Evolutionary conservation across 2,888 invertebrate species (phyloP), one percentile per base, ranked within the genome.

Genomic region (Chymomyza amoena): DNA sequence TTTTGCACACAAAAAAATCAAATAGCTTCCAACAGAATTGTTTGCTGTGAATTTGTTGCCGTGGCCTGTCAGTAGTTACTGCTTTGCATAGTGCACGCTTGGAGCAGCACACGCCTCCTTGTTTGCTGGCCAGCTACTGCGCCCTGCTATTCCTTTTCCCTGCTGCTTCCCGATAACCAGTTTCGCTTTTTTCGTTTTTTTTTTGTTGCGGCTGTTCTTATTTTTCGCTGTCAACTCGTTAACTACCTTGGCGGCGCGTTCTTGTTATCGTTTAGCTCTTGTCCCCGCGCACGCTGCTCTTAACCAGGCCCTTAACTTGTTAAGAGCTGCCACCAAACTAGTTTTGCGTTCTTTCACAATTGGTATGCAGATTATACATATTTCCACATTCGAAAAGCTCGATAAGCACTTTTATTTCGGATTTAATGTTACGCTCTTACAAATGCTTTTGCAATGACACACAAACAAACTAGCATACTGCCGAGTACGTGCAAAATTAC

Each of bases 171-270:
- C 60, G 13, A 52, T 61, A 72, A 72, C 71, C 71, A 64, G 71
- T 72, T 72, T 69, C 65, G 16, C 52, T 28, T 18, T 36, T 7
- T 28, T 59, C 59, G 36, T 57, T 65, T 25, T 16, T 25, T 32
- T 60, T 68, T 16, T 50, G 20, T 9, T 32, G 6, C 32, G 16
- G 32, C 45, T 61, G 10, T 75, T 79, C 72, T 69, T 66, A 68
- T 39, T 54, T 65, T 72, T 73, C 74, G 70, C 78, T 80, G 81
- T 81, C 79, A 84, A 73, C 81, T 81, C 75, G 84, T 81, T 81
- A 84, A 81, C 84, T 81, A 83, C 81, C 81, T 81, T 81, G 16
- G 16, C 79, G 84, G 77, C 84, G 81, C 79, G 84, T 77, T 84
- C 84, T 84, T 77, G 81, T 81, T 81, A 81, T 84, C 78, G 79